phyloP scores from a whole-genome alignment of 2,113 vertebrate genomes.

The Elephas maximus region DNA sequence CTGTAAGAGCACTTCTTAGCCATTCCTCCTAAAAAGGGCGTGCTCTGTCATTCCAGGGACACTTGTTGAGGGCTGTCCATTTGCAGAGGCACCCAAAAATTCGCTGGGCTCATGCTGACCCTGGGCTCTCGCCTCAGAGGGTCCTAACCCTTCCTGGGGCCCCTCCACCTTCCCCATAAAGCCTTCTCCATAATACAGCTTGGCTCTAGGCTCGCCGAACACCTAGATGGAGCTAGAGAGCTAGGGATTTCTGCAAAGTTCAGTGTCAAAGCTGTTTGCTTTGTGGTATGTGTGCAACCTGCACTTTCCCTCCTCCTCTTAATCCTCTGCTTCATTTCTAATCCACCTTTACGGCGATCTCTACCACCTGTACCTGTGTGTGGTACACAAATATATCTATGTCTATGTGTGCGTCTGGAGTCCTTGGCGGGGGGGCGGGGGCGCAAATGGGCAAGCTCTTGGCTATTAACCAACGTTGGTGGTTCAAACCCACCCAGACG shows the following conservation, averaged over 20 bases:
- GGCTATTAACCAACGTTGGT: too few relatives aligned
- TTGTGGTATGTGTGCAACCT: rapidly evolving
- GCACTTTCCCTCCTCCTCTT: too few relatives aligned
- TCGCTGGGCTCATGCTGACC: background rate
- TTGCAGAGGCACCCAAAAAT: too few relatives aligned
- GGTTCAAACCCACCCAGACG: too few relatives aligned
- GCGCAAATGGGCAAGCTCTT: too few relatives aligned
- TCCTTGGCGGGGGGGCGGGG: too few relatives aligned
- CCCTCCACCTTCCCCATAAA: background rate
- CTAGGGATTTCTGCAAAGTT: background rate
- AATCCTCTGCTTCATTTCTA: background rate
- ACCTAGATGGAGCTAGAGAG: too few relatives aligned
- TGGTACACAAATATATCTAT: too few relatives aligned
- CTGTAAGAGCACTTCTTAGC: background rate
- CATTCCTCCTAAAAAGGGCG: rapidly evolving
- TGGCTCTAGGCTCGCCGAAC: background rate
- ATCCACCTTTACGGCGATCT: rapidly evolving
- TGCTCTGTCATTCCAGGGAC: too few relatives aligned
- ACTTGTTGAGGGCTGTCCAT: rapidly evolving
- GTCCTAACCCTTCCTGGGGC: background rate
- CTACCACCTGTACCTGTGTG: rapidly evolving
- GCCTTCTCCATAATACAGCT: too few relatives aligned
- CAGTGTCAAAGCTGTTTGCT: background rate
- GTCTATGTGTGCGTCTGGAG: too few relatives aligned
- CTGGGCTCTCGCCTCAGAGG: background rate